Evolutionary conservation across 2,888 invertebrate genomes (phyloP), one percentile per base, ranked within the genome.

Genomic region (Embidobia sp.): DNA sequence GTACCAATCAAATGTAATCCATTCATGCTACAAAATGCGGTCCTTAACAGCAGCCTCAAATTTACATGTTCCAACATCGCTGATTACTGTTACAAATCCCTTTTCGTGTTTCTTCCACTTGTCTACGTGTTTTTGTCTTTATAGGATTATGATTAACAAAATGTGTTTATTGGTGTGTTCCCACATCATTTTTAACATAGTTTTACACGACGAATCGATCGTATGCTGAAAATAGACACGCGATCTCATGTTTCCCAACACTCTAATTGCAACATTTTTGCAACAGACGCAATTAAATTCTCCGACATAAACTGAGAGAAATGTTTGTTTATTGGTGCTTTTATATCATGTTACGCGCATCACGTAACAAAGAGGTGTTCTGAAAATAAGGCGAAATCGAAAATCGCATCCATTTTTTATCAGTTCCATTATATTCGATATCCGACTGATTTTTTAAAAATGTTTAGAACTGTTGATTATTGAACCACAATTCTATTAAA

Each of bases 11-110:
- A 22, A 22, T 22, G 22, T 22, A 22, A 59, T 40, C 57, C 42
- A 11, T 42, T 44, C 57, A 67, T 67, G 31, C 16, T n/a, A 26
- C 26, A 37, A 44, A 19, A 4, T 19, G 8, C 26, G 44, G 49
- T 67, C 55, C 27, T 57, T 67, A 67, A 42, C 31, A 19, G 18
- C 22, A 59, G 27, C 37, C 53, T 31, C 18, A 16, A n/a, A 19
- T 27, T 31, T 55, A 33, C 31, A 33, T 51, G 51, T 51, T 42
- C 29, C 13, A 55, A 27, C 53, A 15, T 26, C 40, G 55, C 40
- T 40, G 40, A 40, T 55, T 16, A 40, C 16, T 55, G 40, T 29
- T 40, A 26, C 26, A 27, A 22, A 19, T 2, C 18, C 37, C 1
- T 16, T 16, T 55, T 10, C 55, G 55, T 55, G 27, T 42, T 55